Evolutionary conservation across 2,797 vertebrate genomes (phyloP), one percentile per base, ranked within the genome.

Genomic region (Amniataba percoides): DNA sequence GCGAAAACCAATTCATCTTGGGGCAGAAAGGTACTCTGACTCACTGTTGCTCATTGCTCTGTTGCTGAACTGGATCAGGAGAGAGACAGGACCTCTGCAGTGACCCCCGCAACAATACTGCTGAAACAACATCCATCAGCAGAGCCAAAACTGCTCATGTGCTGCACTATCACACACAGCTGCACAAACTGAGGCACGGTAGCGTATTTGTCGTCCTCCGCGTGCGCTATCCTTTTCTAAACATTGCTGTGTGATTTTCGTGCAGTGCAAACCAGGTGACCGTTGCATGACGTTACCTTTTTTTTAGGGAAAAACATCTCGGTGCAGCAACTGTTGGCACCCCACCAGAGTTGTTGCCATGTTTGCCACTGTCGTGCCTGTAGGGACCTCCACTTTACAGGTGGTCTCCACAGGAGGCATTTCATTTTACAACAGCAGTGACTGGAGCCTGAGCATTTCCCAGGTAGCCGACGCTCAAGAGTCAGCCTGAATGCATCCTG

Each of bases 41-140:
- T 75, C 57, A 66, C 27, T 56, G 62, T 45, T 63, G 71, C 62
- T 71, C 40, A 62, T 74, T 51, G 79, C 61, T 52, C 42, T 18
- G n/a, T 62, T 65, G 58, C 49, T 68, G 75, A 53, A 72, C 67
- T 79, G 66, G 75, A 85, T 84, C 55, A 84, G 61, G 52, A 48
- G 60, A 77, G 73, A 73, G 61, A 46, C 60, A 56, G 57, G 67
- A 78, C 65, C 58, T 74, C 56, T 15, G 25, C 48, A 56, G 39
- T 60, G 59, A 80, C 65, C 75, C 43, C 14, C 42, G 55, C 8
- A 71, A 83, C 77, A 80, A 78, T 31, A 71, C 19, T 63, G 16
- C 3, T 14, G 64, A 34, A 78, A 52, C 36, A 81, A 77, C 76
- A 81, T 80, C 78, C 66, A 77, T 84, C 66, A 75, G 71, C 46